These are phyloP conservation scores for Tetragonula carbonaria DNA, from an alignment of 2,888 invertebrate species.

Conservation along the genomic window DNA sequence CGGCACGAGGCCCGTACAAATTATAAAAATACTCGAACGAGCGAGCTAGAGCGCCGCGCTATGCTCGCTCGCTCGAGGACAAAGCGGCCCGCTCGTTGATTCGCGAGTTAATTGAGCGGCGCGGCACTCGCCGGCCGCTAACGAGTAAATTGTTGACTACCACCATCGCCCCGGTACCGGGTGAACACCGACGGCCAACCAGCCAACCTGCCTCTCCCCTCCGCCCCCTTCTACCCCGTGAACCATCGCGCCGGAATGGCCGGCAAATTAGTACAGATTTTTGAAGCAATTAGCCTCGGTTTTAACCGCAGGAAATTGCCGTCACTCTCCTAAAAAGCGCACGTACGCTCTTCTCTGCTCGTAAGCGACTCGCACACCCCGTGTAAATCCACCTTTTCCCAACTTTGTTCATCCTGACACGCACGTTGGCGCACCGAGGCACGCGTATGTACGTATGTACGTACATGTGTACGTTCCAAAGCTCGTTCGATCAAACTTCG, in stretches of 20 bases:
- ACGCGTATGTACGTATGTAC: not conserved
- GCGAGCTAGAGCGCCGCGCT: constrained; percentile 18
- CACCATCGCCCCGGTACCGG: constrained; percentile 49
- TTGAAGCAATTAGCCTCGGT: constrained; percentile 75
- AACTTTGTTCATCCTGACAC: not conserved
- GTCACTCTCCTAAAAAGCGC: constrained; percentile 67
- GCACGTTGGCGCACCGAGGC: not conserved
- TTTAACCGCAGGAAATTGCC: constrained; percentile 78
- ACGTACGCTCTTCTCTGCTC: not conserved
- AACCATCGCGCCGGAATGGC: constrained; percentile 38
- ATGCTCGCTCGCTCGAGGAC: constrained; percentile 62
- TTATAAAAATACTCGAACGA: constrained; percentile 73
- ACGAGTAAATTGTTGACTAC: constrained; percentile 81
- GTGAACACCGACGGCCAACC: constrained; percentile 41
- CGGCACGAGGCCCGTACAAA: constrained; percentile 59
- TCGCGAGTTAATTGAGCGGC: constrained; percentile 81
- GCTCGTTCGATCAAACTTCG: not conserved
- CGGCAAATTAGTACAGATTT: constrained; percentile 76
- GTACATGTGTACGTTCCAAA: not conserved
- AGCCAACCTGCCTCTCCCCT: constrained; percentile 10
- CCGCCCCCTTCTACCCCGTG: not conserved
- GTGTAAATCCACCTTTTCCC: not conserved
- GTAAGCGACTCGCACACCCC: not conserved
- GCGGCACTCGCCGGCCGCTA: constrained; percentile 77
- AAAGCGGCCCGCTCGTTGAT: constrained; percentile 75